Conservation (phyloP, 2,113 vertebrate genomes). For the Heptranchias perlo region DNA sequence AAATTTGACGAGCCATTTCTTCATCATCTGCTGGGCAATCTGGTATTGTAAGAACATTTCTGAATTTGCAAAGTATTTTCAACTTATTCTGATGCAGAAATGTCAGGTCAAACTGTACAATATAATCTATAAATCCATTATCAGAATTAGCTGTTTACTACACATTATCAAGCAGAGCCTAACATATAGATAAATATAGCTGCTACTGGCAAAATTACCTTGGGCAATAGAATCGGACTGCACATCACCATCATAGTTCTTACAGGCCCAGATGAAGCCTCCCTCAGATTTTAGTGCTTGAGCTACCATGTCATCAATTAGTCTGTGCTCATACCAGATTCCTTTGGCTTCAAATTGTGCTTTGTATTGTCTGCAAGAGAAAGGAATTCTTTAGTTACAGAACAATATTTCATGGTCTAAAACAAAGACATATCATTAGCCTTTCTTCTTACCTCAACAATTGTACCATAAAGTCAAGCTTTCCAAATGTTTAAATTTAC, state of each 20-base stretch:
- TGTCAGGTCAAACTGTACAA: not conserved
- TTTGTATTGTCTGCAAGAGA: slow-evolving; percentile 73
- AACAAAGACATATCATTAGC: not conserved
- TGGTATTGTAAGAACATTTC: not conserved
- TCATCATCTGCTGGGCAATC: not conserved
- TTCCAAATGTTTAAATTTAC: slow-evolving; percentile 19
- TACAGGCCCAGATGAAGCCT: slow-evolving; percentile 98
- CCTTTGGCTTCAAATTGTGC: slow-evolving; percentile 80
- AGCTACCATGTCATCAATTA: slow-evolving; percentile 98
- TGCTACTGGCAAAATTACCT: slow-evolving; percentile 57
- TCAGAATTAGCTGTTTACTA: not conserved
- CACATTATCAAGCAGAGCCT: not conserved
- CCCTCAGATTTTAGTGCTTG: slow-evolving; percentile 96
- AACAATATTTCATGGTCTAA: not conserved
- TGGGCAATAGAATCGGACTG: slow-evolving; percentile 96
- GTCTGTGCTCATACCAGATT: slow-evolving; percentile 96
- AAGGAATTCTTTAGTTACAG: not conserved
- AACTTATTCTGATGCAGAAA: not conserved
- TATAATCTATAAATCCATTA: not conserved
- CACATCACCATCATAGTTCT: slow-evolving; percentile 97
- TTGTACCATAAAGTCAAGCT: not conserved
- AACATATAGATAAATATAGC: not conserved
- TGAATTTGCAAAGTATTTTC: not conserved
- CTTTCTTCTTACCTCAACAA: not conserved
- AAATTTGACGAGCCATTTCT: not conserved